Evolutionary conservation across 2,888 invertebrate species (phyloP).

Genomic region (Folsomia manolachei): DNA sequence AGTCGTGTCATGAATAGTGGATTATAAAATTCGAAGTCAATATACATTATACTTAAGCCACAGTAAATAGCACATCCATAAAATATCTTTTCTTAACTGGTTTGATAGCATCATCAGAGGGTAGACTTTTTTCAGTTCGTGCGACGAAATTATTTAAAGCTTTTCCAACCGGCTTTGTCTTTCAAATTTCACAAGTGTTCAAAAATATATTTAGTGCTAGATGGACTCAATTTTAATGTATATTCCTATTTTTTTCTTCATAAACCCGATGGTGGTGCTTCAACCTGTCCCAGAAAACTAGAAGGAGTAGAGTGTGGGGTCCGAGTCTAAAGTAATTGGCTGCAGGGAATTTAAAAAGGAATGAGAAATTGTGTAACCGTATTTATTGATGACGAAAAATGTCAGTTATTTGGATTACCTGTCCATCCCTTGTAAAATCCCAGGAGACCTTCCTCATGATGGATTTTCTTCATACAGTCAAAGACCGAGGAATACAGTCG

Average conservation of each 20-base stretch:
- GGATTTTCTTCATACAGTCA: slow-evolving; percentile 76
- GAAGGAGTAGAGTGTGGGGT: slow-evolving; percentile 80
- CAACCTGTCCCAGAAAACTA: slow-evolving; percentile 41
- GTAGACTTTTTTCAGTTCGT: background rate
- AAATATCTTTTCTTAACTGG: no score
- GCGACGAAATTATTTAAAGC: background rate
- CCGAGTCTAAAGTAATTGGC: slow-evolving; percentile 59
- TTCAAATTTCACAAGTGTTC: background rate
- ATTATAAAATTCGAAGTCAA: no score
- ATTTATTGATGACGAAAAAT: background rate
- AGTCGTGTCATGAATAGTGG: no score
- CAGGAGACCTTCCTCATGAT: slow-evolving; percentile 67
- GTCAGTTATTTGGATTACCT: no score
- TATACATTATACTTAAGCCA: no score
- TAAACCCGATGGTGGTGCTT: slow-evolving; percentile 38
- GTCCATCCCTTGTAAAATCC: slow-evolving; percentile 89
- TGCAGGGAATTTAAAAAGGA: background rate
- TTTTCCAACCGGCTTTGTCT: background rate
- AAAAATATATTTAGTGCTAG: background rate
- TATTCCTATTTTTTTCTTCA: slow-evolving; percentile 26
- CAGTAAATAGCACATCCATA: no score
- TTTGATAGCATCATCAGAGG: background rate
- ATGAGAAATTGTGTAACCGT: background rate
- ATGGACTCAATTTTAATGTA: background rate
- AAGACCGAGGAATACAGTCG: slow-evolving; percentile 68